phyloP scores from a whole-genome alignment of 2,797 vertebrate species.

The Leuciscus waleckii region DNA sequence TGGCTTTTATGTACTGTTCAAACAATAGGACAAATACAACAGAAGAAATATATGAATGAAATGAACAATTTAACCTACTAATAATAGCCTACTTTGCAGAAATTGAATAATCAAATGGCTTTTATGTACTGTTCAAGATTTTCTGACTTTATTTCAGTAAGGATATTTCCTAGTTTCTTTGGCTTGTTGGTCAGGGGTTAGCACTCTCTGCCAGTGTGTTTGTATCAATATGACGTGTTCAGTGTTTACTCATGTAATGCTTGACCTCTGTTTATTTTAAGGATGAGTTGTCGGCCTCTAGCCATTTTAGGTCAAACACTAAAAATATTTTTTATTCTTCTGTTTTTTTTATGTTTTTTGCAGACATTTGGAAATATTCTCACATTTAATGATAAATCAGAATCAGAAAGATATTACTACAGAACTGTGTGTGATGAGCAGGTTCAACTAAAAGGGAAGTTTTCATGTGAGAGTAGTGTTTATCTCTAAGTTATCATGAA shows the following conservation, averaged over 20 bases:
- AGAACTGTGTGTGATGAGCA: background rate
- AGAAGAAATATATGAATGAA: no score
- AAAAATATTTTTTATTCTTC: background rate
- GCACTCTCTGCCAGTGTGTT: background rate
- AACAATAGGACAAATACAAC: no score
- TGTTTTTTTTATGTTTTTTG: no score
- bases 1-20: background rate
- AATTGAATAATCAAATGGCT: no score
- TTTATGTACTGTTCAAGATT: background rate
- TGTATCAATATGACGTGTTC: background rate
- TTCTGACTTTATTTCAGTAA: background rate
- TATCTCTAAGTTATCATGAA: background rate
- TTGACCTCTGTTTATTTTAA: constrained; percentile 18
- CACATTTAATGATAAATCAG: background rate
- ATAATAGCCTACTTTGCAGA: no score
- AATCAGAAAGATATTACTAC: background rate
- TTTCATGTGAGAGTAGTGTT: background rate
- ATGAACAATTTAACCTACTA: no score
- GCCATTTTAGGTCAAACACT: background rate
- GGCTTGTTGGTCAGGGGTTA: constrained; percentile 6
- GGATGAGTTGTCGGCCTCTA: background rate
- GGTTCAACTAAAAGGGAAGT: background rate
- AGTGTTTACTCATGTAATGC: constrained; percentile 1
- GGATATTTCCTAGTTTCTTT: background rate
- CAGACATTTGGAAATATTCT: constrained; percentile 2